Evolutionary conservation across 2,888 invertebrate genomes (phyloP), one percentile per base, ranked within the genome.

Genomic region (Drosophila flavopinicola): DNA sequence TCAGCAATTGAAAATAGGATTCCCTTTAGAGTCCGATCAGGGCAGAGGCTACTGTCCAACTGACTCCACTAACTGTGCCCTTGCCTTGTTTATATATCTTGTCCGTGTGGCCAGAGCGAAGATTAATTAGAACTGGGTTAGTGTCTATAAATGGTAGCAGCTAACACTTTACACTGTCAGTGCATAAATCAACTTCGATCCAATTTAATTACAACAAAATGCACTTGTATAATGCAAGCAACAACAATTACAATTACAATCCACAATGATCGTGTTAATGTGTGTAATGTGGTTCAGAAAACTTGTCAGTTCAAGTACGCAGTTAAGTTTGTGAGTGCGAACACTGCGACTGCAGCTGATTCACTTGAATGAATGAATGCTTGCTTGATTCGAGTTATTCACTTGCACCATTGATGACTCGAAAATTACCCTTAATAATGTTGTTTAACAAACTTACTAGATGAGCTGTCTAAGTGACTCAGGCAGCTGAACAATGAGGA

Each of bases 141-240:
- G 38, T 79, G 78, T 60, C 79, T 84, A 84, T 86, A 79, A 74
- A 80, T 79, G 79, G 86, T 38, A 56, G 80, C 77, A 44, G 74
- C 78, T 65, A 54, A 56, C 35, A 72, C 76, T 56, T 51, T 37
- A 27, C 44, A n/a, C n/a, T n/a, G n/a, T n/a, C n/a, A 38, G 47
- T 66, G 73, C 66, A 85, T 74, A 77, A 80, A 76, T 68, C 80
- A 72, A 78, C 57, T 66, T 73, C 64, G 49, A 60, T 59, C 67
- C 57, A 56, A 60, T 66, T 70, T 78, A 83, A 83, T 76, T 83
- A 61, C 44, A 53, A 45, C 73, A 71, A 68, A 53, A 29, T 66
- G 39, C 35, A 24, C 10, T 27, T 35, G 20, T 54, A 25, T 33
- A 30, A 38, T 51, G 9, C 32, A 23, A 44, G 17, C 47, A 45